Base-by-base conservation (phyloP, 2,113 vertebrate species). In the Megatriorchis doriae region DNA sequence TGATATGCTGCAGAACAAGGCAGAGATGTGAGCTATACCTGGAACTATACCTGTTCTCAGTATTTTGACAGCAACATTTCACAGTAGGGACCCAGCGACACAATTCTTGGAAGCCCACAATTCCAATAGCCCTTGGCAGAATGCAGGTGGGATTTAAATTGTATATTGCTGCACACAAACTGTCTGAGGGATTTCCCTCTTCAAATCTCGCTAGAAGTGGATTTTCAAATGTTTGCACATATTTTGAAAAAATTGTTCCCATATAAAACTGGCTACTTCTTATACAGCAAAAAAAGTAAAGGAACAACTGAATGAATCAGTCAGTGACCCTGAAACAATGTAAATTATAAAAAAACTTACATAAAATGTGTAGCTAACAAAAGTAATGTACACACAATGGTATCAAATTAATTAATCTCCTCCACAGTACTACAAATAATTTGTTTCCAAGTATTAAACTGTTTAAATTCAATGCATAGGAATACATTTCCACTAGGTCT, bases 141-240 rank as follows among this genome's bases (percentile, higher is more conserved):
- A 55, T 27, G 7, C 11, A 96, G 47, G 75, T 79, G 59, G 36
- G 19, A 96, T 92, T 96, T 94, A 96, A 94, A 97, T 67, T 32
- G 47, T 50, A 88, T 14, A 66, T 13, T 77, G 40, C 81, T 75
- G 55, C 68, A 81, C 58, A 88, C 16, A 48, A 81, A 67, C 38
- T 81, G 31, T 58, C 77, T 21, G 21, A 18, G 62, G 50, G 16
- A 56, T 45, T 86, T 81, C 53, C 43, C 16, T 88, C 92, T 95
- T 90, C 68, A 92, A 94, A 81, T 86, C 84, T 95, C 27, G 47
- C 45, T 47, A 56, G 42, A 74, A 65, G 47, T 81, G 42, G 59
- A 67, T 88, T 96, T 97, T 94, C 68, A 91, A 95, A 90, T 40
- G 66, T 92, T 96, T 91, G 40, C 73, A 92, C 7, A 48, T 65